Evolutionary conservation across 1,140 invertebrate genomes (phyloP).

Genomic region (Saccostrea echinata): DNA sequence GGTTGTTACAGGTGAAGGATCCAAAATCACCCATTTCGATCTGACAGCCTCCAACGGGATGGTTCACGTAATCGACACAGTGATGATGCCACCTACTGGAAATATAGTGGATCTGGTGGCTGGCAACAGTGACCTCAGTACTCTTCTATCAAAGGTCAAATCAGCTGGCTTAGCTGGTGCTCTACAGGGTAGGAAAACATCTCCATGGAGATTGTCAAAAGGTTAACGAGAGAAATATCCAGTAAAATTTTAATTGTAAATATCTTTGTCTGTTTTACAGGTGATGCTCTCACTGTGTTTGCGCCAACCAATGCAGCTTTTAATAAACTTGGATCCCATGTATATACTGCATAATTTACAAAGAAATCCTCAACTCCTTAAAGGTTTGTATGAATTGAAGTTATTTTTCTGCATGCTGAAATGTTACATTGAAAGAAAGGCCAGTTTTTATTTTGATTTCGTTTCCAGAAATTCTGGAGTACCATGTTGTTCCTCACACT

Average conservation of each 20-base stretch:
- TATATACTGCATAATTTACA: slow-evolving; percentile 27
- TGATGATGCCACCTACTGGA: slow-evolving; percentile 62
- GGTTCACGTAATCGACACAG: slow-evolving; percentile 60
- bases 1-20: slow-evolving; percentile 60
- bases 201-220: background rate
- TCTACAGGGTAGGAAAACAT: slow-evolving; percentile 51
- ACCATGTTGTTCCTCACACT: slow-evolving; percentile 62
- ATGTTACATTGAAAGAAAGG: no score
- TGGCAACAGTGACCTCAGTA: slow-evolving; percentile 56
- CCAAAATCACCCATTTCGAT: slow-evolving; percentile 57
- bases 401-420: no score
- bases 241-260: background rate
- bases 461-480: slow-evolving; percentile 60
- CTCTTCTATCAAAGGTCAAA: slow-evolving; percentile 54
- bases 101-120: slow-evolving; percentile 62
- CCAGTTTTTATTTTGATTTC: no score
- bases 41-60: slow-evolving; percentile 54
- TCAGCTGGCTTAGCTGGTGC: slow-evolving; percentile 55
- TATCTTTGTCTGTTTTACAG: slow-evolving; percentile 7
- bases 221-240: background rate
- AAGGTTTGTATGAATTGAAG: background rate
- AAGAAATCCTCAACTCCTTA: background rate
- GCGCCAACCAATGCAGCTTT: slow-evolving; percentile 93
- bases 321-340: slow-evolving; percentile 67
- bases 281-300: slow-evolving; percentile 85